Evolutionary conservation across 2,888 invertebrate genomes (phyloP).

Genomic region (Phoronis australis): DNA sequence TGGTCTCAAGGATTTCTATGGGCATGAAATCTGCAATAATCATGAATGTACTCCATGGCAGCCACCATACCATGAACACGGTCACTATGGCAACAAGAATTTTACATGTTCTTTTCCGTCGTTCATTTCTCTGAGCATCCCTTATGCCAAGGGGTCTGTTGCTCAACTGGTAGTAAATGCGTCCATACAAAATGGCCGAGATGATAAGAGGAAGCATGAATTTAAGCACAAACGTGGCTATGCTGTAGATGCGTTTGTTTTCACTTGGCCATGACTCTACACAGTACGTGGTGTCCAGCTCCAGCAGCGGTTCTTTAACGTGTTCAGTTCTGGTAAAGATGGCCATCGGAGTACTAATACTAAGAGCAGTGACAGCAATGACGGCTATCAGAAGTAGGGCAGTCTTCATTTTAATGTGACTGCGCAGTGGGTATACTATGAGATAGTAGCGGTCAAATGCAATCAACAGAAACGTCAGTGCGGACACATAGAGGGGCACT

Average conservation of each 20-base stretch:
- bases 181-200: slow-evolving; percentile 36
- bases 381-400: slow-evolving; percentile 30
- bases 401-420: slow-evolving; percentile 29
- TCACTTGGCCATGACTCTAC: slow-evolving; percentile 36
- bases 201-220: slow-evolving; percentile 39
- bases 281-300: slow-evolving; percentile 33
- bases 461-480: slow-evolving; percentile 44
- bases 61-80: slow-evolving; percentile 46
- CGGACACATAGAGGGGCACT: slow-evolving; percentile 47
- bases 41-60: slow-evolving; percentile 45
- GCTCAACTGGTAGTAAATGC: slow-evolving; percentile 36
- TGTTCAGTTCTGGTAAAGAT: slow-evolving; percentile 27
- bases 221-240: slow-evolving; percentile 35
- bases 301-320: slow-evolving; percentile 25
- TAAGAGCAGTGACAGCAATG: slow-evolving; percentile 29
- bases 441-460: slow-evolving; percentile 47
- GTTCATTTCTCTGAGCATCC: slow-evolving; percentile 22
- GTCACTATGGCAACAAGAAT: slow-evolving; percentile 45
- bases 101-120: slow-evolving; percentile 35
- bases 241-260: slow-evolving; percentile 32
- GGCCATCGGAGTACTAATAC: slow-evolving; percentile 41
- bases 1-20: slow-evolving; percentile 7
- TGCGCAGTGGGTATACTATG: slow-evolving; percentile 43
- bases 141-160: slow-evolving; percentile 33
- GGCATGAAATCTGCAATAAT: slow-evolving; percentile 36